Conservation (phyloP, 1,140 invertebrate species). For the Callitettix versicolor region DNA sequence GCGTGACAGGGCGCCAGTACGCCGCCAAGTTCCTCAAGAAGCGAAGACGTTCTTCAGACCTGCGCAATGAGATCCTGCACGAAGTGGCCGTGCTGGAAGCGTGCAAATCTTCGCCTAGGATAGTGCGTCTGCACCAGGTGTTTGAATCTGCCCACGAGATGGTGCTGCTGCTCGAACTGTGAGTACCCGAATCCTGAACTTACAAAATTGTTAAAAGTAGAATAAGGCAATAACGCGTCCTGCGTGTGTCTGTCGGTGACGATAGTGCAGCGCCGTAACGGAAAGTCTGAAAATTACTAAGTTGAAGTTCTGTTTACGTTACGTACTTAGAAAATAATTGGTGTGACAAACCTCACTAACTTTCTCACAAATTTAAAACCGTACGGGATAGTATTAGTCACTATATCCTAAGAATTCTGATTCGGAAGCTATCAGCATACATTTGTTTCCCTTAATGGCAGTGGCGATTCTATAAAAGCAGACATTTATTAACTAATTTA, state of each 20-base stretch:
- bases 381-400: no score
- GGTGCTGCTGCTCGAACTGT: slow-evolving; percentile 80
- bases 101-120: slow-evolving; percentile 61
- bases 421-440: no score
- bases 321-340: background rate
- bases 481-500: no score
- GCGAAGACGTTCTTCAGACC: slow-evolving; percentile 66
- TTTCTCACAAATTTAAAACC: no score
- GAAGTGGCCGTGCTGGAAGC: slow-evolving; percentile 84
- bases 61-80: slow-evolving; percentile 72
- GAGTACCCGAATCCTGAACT: slow-evolving; percentile 36
- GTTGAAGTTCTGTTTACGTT: background rate
- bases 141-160: slow-evolving; percentile 73
- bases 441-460: no score
- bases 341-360: background rate
- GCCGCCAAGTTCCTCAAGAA: slow-evolving; percentile 93
- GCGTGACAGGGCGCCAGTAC: slow-evolving; percentile 71
- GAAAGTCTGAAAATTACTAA: background rate
- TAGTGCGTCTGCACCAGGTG: slow-evolving; percentile 80
- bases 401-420: no score
- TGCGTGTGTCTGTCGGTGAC: background rate
- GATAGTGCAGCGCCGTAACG: background rate
- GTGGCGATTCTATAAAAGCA: no score
- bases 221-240: background rate
- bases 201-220: background rate